These are phyloP conservation scores for Grammatotria lemairii DNA, from an alignment of 2,113 vertebrate genomes.

Conservation along the genomic window DNA sequence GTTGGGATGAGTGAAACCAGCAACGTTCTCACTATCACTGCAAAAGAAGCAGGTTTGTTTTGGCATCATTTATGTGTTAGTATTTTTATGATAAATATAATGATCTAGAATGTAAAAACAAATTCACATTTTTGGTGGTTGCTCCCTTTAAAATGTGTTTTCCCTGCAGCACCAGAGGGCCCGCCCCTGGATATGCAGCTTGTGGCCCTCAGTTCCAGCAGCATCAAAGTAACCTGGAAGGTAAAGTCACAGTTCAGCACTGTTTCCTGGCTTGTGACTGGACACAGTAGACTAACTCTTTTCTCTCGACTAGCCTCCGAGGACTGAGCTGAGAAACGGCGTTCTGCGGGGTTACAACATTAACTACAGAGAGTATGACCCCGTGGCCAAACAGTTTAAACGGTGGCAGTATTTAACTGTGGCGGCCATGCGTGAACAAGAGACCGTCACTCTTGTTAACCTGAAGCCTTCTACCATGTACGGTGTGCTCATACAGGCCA, in stretches of 20 bases:
- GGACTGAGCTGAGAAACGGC: constrained; percentile 39
- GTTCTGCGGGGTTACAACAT: constrained; percentile 42
- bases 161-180: constrained; percentile 47
- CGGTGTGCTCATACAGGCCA: constrained; percentile 21
- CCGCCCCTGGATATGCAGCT: constrained; percentile 48
- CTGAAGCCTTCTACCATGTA: constrained; percentile 52
- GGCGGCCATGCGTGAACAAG: neutral
- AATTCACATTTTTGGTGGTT: neutral
- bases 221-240: constrained; percentile 58
- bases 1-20: constrained; percentile 48
- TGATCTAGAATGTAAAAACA: neutral
- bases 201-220: constrained; percentile 19
- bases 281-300: neutral
- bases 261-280: neutral
- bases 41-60: constrained; percentile 55
- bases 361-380: constrained; percentile 45
- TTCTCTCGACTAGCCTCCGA: constrained; percentile 36
- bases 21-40: constrained; percentile 49
- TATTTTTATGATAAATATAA: neutral
- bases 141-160: neutral
- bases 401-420: constrained; percentile 18
- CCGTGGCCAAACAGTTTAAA: neutral
- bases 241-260: neutral
- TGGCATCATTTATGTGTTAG: neutral
- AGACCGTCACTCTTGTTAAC: constrained; percentile 10